phyloP scores from a whole-genome alignment of 2,888 invertebrate species.

The Ryuthela nishihirai region DNA sequence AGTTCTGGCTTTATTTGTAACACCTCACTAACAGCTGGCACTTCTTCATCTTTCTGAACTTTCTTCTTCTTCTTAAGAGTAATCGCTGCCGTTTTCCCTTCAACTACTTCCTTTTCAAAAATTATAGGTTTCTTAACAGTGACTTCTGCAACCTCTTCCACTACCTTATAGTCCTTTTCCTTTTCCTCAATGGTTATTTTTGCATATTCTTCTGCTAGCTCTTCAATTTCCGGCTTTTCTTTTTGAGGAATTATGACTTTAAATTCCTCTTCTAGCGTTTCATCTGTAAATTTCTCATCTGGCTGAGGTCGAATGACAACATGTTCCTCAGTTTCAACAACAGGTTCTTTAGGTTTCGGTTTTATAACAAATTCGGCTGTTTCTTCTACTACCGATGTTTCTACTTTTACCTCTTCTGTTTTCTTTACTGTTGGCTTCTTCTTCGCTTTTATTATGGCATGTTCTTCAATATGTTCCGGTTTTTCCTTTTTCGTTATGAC shows the following conservation, averaged over 20 bases:
- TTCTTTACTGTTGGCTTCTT: conserved; percentile 23
- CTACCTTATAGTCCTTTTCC: too few relatives aligned
- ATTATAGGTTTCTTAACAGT: neutral
- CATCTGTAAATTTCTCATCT: neutral
- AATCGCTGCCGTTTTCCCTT: conserved; percentile 18
- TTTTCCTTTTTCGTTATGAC: conserved; percentile 10
- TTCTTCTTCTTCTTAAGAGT: conserved; percentile 44
- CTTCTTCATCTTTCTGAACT: conserved; percentile 2
- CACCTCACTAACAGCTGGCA: neutral
- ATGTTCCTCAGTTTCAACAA: neutral
- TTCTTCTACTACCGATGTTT: neutral
- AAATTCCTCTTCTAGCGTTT: neutral
- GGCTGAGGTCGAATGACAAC: neutral
- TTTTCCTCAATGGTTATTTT: neutral
- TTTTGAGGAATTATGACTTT: too few relatives aligned
- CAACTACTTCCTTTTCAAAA: conserved; percentile 3
- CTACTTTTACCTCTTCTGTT: conserved; percentile 7
- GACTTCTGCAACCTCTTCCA: conserved; percentile 1
- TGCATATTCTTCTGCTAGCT: too few relatives aligned
- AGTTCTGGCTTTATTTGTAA: neutral
- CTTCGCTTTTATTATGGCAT: conserved; percentile 18
- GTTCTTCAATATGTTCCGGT: conserved; percentile 14
- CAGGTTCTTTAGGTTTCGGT: too few relatives aligned
- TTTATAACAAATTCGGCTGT: neutral
- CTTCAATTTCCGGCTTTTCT: too few relatives aligned